phyloP scores from a whole-genome alignment of 1,140 invertebrate species.

The Elysia chlorotica region DNA sequence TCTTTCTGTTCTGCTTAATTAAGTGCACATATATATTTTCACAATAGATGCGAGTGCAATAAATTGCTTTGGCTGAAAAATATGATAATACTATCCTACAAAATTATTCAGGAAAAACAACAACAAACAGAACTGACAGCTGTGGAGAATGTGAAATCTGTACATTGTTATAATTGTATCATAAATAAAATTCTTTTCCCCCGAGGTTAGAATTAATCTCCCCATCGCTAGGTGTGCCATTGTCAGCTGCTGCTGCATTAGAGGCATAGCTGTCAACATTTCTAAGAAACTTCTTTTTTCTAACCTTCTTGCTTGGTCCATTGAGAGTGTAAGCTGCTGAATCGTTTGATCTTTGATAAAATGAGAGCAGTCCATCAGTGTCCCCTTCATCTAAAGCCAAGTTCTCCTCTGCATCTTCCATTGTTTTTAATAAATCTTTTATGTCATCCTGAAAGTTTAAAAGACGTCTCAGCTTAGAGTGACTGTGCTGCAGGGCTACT shows the following conservation, averaged over 20 bases:
- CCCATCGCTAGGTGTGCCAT: constrained; percentile 12
- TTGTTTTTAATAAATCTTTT: constrained; percentile 22
- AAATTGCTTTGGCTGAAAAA: too few species aligned
- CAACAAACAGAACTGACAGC: background rate
- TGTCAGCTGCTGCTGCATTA: too few species aligned
- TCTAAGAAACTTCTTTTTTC: constrained; percentile 11
- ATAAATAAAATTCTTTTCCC: constrained; percentile 24
- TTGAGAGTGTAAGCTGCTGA: background rate
- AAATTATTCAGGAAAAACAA: constrained; percentile 64
- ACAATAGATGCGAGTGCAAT: too few species aligned
- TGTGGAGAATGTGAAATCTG: background rate
- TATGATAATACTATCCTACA: background rate
- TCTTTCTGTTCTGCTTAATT: too few species aligned
- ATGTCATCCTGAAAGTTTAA: constrained; percentile 27
- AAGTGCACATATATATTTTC: too few species aligned
- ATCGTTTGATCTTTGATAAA: constrained; percentile 9
- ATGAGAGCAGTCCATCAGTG: constrained; percentile 21
- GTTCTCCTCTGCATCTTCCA: constrained; percentile 29
- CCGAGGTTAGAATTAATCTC: background rate
- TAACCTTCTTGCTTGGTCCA: background rate
- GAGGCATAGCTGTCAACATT: background rate
- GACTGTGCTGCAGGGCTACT: constrained; percentile 24
- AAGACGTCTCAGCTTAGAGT: constrained; percentile 16
- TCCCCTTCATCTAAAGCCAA: constrained; percentile 21
- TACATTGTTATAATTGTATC: background rate